Evolutionary conservation across 2,113 vertebrate genomes (phyloP).

Genomic region (Cottus gobio): DNA sequence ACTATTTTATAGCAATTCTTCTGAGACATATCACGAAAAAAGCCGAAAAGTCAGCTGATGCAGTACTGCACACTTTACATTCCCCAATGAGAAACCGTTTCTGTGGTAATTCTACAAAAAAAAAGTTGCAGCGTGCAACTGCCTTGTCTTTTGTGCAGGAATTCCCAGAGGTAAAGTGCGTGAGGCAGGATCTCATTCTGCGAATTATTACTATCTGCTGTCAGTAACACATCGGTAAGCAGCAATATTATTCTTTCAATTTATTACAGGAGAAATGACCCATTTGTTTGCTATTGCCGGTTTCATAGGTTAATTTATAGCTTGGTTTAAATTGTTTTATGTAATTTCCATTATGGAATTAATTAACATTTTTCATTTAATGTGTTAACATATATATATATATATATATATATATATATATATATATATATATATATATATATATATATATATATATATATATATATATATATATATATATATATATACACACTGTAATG

Average conservation of each 20-base stretch:
- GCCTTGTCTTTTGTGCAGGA: not conserved
- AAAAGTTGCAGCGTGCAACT: not conserved
- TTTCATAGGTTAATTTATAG: not conserved
- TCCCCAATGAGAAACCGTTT: not conserved
- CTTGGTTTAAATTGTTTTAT: not conserved
- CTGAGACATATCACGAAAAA: not conserved
- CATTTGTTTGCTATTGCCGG: not conserved
- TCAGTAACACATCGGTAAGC: conserved; percentile 12
- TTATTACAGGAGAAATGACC: not conserved
- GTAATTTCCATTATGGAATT: not conserved
- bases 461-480: too few species aligned
- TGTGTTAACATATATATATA: too few species aligned
- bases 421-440: too few species aligned
- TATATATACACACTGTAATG: not conserved
- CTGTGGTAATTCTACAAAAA: not conserved
- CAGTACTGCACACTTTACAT: not conserved
- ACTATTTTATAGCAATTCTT: too few species aligned
- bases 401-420: too few species aligned
- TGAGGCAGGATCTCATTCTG: conserved; percentile 10
- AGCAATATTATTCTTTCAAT: conserved; percentile 11
- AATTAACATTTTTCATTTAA: not conserved
- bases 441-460: too few species aligned
- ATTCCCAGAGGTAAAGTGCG: conserved; percentile 1
- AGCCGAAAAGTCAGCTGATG: not conserved
- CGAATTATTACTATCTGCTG: conserved; percentile 25